Conservation (phyloP, 2,797 vertebrate genomes). For the Brachyalestes nurse region DNA sequence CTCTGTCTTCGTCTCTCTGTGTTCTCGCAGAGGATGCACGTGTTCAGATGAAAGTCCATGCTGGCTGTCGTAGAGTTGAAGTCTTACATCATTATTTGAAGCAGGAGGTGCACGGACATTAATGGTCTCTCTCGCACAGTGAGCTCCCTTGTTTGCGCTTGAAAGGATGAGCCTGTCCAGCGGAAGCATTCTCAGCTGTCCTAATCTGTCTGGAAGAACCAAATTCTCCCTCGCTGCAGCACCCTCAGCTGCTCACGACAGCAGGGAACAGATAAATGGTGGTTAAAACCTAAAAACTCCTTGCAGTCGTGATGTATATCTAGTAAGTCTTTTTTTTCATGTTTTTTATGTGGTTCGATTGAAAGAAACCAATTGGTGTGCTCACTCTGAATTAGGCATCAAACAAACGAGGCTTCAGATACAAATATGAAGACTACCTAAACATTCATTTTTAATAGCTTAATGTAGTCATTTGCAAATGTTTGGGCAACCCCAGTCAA, state of each 20-base stretch:
- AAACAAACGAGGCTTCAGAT: too few relatives aligned
- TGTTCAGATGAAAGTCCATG: slow-evolving; percentile 48
- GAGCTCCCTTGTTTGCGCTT: slow-evolving; percentile 53
- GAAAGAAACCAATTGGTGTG: too few relatives aligned
- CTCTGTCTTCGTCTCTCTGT: slow-evolving; percentile 42
- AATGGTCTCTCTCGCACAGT: slow-evolving; percentile 34
- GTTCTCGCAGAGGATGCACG: slow-evolving; percentile 58
- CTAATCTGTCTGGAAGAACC: slow-evolving; percentile 15
- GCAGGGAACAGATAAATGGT: slow-evolving; percentile 15
- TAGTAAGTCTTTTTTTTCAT: not conserved
- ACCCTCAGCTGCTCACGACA: slow-evolving; percentile 44
- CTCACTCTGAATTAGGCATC: too few relatives aligned
- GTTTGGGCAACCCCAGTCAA: too few relatives aligned
- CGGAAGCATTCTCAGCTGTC: slow-evolving; percentile 47
- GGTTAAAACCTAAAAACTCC: not conserved
- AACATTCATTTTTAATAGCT: too few relatives aligned
- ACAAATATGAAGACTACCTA: not conserved
- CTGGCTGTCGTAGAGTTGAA: slow-evolving; percentile 2
- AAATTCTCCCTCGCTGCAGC: slow-evolving; percentile 9
- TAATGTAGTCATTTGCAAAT: too few relatives aligned
- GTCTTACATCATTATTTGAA: slow-evolving; percentile 26
- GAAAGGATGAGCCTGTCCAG: slow-evolving; percentile 37
- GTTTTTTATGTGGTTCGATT: too few relatives aligned
- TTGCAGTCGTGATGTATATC: not conserved
- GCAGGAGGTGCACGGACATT: slow-evolving; percentile 7